phyloP scores from a whole-genome alignment of 2,113 vertebrate genomes.

The Bothrops jararaca region DNA sequence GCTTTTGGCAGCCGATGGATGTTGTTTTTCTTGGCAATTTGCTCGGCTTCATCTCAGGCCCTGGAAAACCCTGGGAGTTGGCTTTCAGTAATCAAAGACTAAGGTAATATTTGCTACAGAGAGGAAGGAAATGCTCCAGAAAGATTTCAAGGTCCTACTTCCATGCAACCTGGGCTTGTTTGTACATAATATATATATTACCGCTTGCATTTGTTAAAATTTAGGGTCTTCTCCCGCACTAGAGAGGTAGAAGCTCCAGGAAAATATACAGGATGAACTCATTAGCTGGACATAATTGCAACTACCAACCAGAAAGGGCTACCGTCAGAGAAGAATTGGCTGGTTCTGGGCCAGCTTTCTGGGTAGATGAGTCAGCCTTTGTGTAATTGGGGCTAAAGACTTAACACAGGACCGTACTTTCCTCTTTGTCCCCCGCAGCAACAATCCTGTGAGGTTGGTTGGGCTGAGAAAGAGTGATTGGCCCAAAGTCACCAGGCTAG shows the following conservation, averaged over 20 bases:
- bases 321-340: background rate
- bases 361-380: background rate
- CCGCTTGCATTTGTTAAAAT: background rate
- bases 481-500: no score
- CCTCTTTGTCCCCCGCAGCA: background rate
- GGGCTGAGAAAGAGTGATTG: no score
- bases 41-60: slow-evolving; percentile 11
- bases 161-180: background rate
- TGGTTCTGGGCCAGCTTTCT: background rate
- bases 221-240: background rate
- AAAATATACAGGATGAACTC: background rate
- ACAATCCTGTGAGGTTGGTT: no score
- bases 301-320: background rate
- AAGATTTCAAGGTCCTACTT: slow-evolving; percentile 1
- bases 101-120: background rate
- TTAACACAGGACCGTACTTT: background rate
- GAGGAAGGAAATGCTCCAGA: background rate
- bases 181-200: background rate
- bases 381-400: background rate
- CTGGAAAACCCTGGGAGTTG: background rate
- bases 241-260: background rate
- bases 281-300: background rate
- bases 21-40: slow-evolving; percentile 37
- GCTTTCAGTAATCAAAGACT: slow-evolving; percentile 1
- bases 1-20: slow-evolving; percentile 35